Base-by-base conservation (phyloP, 2,797 vertebrate genomes). In the Chiropotes sagulatus region DNA sequence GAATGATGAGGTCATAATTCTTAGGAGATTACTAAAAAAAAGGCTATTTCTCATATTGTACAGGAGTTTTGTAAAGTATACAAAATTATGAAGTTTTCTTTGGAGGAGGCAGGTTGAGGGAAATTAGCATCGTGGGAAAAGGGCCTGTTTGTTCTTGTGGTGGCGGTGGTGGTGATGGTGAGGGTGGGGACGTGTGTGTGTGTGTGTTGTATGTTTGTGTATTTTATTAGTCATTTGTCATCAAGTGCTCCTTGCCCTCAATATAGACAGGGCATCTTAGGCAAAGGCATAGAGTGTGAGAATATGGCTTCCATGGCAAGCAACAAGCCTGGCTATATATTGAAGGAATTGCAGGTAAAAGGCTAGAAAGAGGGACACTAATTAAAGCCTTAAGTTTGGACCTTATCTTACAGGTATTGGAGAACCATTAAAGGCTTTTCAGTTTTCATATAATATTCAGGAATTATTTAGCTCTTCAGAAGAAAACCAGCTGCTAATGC, bases 151-250 rank as follows among this genome's bases (percentile, higher is more conserved):
- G 24, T 79, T 73, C 26, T 72, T 61, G n/a, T 57, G 50, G 20
- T 80, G 64, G 4, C 26, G 12, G 26, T 79, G 39, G 30, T 86
- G 73, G 70, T 36, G 20, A 28, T 39, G 73, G 39, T n/a, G 26
- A 64, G 48, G 3, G 33, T 80, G 15, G 41, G 64, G 14, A 36
- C 22, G 13, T 50, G 50, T 48, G 46, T 48, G 46, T 41, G 54
- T 8, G 12, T 46, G 19, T 39, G 50, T 5, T 54, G 80, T 28
- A 57, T 95, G 96, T 89, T 92, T 90, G 15, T 67, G 26, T 97
- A 14, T 96, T 95, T 95, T 93, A 48, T 92, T 80, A 76, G 88
- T 84, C 90, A 91, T 97, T 96, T 96, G 94, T 97, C 96, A 97
- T 89, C 95, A 95, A 94, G 78, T 78, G 44, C 82, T 92, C 92